phyloP scores from a whole-genome alignment of 2,888 invertebrate genomes.

The Phasia obesa region DNA sequence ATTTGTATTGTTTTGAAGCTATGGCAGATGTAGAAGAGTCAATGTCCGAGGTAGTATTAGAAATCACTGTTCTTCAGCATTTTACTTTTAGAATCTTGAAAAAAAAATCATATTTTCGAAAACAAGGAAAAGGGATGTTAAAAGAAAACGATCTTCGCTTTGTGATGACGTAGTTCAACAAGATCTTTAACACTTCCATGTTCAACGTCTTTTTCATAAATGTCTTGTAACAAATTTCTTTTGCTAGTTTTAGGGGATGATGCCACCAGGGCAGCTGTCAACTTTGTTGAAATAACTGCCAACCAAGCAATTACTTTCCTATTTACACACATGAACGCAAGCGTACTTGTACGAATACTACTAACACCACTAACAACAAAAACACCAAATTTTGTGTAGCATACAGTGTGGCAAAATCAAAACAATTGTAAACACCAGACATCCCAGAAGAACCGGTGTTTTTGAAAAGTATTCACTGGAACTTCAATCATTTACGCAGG shows the following conservation, averaged over 20 bases:
- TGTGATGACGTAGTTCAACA: conserved; percentile 65
- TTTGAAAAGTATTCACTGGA: conserved; percentile 5
- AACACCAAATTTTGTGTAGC: conserved; percentile 39
- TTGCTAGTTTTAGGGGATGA: conserved; percentile 59
- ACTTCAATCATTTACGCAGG: neutral
- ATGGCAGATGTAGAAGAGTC: conserved; percentile 79
- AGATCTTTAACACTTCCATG: conserved; percentile 65
- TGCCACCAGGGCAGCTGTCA: conserved; percentile 70
- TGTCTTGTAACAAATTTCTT: conserved; percentile 16
- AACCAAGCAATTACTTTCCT: conserved; percentile 31
- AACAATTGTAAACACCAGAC: conserved; percentile 58
- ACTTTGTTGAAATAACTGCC: conserved; percentile 35
- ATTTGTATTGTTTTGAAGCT: conserved; percentile 39
- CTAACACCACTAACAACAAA: neutral
- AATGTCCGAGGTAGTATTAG: conserved; percentile 76
- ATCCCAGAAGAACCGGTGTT: conserved; percentile 62
- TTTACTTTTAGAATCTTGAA: conserved; percentile 38
- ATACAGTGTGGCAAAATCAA: conserved; percentile 42
- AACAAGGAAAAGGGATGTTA: conserved; percentile 42
- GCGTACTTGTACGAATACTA: conserved; percentile 18
- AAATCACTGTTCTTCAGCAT: conserved; percentile 56
- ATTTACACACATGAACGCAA: conserved; percentile 17
- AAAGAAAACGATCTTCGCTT: conserved; percentile 17
- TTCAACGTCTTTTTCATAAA: neutral
- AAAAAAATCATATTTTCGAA: conserved; percentile 5